A percentile compares a stretch with the other conserved stretches of the same genome.
Conservation (phyloP, 2,113 vertebrate species). For the Rhinolophus ferrumequinum region DNA sequence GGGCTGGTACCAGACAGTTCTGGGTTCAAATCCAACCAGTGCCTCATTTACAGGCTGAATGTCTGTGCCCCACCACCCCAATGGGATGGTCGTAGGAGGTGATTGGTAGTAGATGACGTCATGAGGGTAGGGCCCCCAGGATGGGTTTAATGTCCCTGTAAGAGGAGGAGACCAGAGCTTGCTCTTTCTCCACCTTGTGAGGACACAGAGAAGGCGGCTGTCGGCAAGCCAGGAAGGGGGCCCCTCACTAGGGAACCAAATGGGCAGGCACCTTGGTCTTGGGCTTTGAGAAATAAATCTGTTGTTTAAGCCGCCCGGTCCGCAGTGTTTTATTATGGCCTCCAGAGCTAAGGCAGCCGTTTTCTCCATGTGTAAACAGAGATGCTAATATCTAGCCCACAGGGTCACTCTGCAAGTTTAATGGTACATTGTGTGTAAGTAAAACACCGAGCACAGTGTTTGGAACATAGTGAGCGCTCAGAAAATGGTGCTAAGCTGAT, state of each 20-base stretch:
- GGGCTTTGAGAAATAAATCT: neutral
- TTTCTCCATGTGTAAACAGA: slow-evolving; percentile 5
- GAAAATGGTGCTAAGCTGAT: neutral
- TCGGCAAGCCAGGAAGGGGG: neutral
- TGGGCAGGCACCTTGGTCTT: neutral
- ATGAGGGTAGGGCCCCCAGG: neutral
- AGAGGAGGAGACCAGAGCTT: neutral
- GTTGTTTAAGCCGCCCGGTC: neutral
- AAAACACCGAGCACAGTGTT: slow-evolving; percentile 10
- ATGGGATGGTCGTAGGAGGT: neutral
- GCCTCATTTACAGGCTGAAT: neutral
- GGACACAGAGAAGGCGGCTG: neutral
- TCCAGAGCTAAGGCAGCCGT: neutral
- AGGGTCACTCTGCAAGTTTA: neutral
- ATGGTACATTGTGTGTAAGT: neutral
- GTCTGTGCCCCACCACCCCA: neutral
- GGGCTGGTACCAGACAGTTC: neutral
- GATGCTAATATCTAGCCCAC: neutral
- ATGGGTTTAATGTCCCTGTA: neutral
- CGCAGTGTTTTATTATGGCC: neutral
- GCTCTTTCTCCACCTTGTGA: neutral
- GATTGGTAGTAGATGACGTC: neutral
- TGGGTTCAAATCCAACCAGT: neutral
- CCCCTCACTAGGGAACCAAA: neutral
- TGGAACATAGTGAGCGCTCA: neutral